Percentiles rank a stretch among this genome's conserved stretches.
Conservation (phyloP, 2,797 vertebrate genomes). For the Gambelia wislizenii region DNA sequence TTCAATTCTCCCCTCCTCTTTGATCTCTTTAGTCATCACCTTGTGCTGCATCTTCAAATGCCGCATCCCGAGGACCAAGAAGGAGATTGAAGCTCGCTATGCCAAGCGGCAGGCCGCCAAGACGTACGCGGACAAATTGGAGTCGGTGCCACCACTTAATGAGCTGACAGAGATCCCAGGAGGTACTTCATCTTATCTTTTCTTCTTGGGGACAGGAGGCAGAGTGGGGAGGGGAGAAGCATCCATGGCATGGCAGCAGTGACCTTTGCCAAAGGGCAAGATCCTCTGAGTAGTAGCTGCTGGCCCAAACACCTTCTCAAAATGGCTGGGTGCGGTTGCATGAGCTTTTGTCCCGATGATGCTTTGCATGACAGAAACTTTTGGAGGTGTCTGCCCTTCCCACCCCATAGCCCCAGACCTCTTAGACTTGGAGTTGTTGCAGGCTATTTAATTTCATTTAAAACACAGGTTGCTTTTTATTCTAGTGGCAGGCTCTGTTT, state of each 20-base stretch:
- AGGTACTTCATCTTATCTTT: conserved; percentile 73
- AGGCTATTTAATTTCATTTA: not conserved
- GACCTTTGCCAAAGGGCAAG: not conserved
- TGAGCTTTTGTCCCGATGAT: no score
- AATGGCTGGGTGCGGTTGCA: no score
- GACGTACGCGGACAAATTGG: conserved; percentile 93
- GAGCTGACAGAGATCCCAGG: conserved; percentile 93
- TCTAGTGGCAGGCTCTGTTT: not conserved
- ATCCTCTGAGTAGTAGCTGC: not conserved
- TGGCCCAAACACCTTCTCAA: not conserved
- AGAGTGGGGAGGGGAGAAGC: rapidly evolving
- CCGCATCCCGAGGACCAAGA: conserved; percentile 93
- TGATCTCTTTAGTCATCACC: conserved; percentile 86
- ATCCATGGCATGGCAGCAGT: no score
- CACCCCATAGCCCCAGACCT: not conserved
- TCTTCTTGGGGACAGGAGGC: not conserved
- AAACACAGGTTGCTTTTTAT: not conserved
- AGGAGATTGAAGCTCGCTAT: conserved; percentile 95
- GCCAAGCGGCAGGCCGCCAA: conserved; percentile 92
- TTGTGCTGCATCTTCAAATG: conserved; percentile 98
- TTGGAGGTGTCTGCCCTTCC: not conserved
- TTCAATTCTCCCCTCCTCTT: not conserved
- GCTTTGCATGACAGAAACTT: no score
- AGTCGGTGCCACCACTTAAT: conserved; percentile 90
- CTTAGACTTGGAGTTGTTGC: not conserved